phyloP scores from a whole-genome alignment of 2,113 vertebrate species.

The Tamias sibiricus region DNA sequence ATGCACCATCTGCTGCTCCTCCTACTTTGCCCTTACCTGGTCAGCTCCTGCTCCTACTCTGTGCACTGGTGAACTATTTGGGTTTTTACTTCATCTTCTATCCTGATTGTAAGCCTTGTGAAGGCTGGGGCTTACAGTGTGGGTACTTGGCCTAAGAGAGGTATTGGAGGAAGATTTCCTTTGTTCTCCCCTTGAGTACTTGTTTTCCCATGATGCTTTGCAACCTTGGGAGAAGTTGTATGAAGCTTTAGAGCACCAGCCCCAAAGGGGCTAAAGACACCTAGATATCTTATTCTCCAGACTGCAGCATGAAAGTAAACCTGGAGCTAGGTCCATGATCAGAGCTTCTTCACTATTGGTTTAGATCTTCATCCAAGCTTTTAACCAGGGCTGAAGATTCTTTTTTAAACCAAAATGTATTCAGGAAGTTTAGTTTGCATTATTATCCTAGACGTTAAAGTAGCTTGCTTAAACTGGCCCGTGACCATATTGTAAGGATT shows the following conservation, averaged over 20 bases:
- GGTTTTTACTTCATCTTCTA: background rate
- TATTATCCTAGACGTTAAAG: background rate
- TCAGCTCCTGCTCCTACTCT: no score
- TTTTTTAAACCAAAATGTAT: background rate
- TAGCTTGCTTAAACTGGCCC: background rate
- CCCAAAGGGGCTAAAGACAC: background rate
- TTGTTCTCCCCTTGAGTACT: background rate
- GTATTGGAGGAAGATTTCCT: background rate
- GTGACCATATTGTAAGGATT: background rate
- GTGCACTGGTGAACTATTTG: background rate
- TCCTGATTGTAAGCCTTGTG: background rate
- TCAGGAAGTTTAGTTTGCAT: background rate
- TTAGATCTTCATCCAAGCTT: background rate
- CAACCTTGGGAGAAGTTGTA: fast-evolving
- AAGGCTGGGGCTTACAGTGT: background rate
- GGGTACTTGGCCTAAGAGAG: background rate
- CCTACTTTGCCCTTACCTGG: no score
- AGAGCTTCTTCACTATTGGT: background rate
- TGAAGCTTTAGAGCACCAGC: background rate
- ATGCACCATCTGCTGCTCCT: no score
- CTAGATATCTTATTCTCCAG: fast-evolving
- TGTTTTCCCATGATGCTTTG: background rate
- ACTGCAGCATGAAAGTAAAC: background rate
- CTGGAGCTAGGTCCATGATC: background rate
- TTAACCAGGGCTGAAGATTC: background rate